Evolutionary conservation across 2,797 vertebrate species (phyloP), one percentile per base, ranked within the genome.

Genomic region (Rhinophrynus dorsalis): DNA sequence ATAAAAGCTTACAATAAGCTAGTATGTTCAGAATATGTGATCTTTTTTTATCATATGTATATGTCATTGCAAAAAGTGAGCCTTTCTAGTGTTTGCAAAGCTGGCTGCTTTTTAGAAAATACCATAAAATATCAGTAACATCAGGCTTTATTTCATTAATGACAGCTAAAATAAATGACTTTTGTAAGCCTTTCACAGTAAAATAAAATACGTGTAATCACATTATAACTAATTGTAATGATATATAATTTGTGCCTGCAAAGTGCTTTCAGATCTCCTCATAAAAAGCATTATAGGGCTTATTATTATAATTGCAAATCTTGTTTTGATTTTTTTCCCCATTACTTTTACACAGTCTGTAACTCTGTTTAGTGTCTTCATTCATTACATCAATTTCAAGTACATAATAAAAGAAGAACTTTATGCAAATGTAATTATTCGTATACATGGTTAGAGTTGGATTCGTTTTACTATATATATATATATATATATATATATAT

Each of bases 301-400:
- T 72, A 71, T 71, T 70, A 70, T 37, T 64, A 38, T 72, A 72
- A 72, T 72, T 72, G 69, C 69, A 66, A 65, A 72, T 72, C 44
- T 66, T n/a, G n/a, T n/a, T n/a, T n/a, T n/a, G 61, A 40, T 50
- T 32, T 33, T 65, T 72, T 68, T 52, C 42, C 12, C 40, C 32
- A 72, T 72, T 44, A 59, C 52, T 63, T 72, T 59, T 66, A 33
- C 55, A 52, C 20, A 42, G 52, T 57, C 58, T 57, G 23, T n/a
- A 24, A 32, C 59, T 40, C 17, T 24, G 17, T 30, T 21, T 57
- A 29, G 54, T 45, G 21, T 20, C 29, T 37, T 27, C 11, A 1
- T 37, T 27, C 11, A 1, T 21, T 29, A 15, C 26, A 47, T 37
- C 45, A 15, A 50, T 56, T 71, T 56, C 47, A 52, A 20, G 20